phyloP scores from a whole-genome alignment of 2,888 invertebrate species.

The Leptopterna dolabrata region DNA sequence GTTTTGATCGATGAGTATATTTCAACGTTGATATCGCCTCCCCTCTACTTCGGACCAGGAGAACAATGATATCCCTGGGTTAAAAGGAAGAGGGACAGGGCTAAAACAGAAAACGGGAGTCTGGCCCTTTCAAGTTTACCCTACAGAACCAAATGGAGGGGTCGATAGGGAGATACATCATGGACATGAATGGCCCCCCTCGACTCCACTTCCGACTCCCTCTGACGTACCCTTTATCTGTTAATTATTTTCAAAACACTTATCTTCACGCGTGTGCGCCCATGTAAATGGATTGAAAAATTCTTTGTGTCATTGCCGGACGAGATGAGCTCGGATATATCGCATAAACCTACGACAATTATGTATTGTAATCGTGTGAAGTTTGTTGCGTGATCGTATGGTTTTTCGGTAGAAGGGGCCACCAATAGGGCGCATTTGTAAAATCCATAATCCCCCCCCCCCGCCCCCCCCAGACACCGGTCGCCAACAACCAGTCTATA shows the following conservation, averaged over 20 bases:
- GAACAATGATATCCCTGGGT: constrained; percentile 23
- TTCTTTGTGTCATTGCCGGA: background rate
- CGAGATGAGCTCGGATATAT: too few species aligned
- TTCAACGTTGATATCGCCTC: background rate
- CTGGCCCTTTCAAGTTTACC: constrained; percentile 25
- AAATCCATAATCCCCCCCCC: too few species aligned
- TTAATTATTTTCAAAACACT: constrained; percentile 38
- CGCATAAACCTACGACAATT: too few species aligned
- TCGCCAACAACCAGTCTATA: too few species aligned
- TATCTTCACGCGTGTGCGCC: background rate
- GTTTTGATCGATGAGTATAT: constrained; percentile 27
- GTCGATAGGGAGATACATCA: background rate
- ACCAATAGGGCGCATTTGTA: too few species aligned
- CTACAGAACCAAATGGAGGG: background rate
- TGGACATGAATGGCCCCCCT: background rate
- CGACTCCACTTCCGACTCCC: background rate
- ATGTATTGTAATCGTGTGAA: too few species aligned
- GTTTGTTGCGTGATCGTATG: too few species aligned
- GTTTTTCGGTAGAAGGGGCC: too few species aligned
- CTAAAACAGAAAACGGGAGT: background rate
- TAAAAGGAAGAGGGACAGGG: background rate
- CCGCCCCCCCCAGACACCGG: too few species aligned
- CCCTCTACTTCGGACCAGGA: background rate
- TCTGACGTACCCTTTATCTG: background rate
- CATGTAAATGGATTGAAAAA: background rate